Evolutionary conservation across 2,113 vertebrate species (phyloP).

Genomic region (Stigmatopora nigra): DNA sequence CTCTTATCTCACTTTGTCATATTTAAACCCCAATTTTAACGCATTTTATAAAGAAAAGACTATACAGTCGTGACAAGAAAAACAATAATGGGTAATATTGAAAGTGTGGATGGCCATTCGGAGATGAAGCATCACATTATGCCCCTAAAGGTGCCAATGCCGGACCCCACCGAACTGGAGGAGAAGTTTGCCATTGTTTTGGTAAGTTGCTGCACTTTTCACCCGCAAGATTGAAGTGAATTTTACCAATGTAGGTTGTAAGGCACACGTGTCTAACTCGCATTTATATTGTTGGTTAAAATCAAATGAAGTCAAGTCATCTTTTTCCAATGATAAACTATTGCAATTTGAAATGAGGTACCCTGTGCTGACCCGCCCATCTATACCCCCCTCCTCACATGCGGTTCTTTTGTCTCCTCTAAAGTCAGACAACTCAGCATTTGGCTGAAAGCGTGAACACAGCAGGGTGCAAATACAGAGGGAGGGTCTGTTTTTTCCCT

Average conservation of each 20-base stretch:
- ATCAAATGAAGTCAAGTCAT: not conserved
- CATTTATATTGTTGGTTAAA: not conserved
- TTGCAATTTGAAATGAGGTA: slow-evolving; percentile 23
- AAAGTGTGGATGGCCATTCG: slow-evolving; percentile 80
- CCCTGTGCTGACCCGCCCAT: slow-evolving; percentile 47
- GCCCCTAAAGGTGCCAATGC: slow-evolving; percentile 91
- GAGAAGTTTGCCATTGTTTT: slow-evolving; percentile 91
- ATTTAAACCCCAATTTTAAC: slow-evolving; percentile 3
- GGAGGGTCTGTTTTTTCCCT: not conserved
- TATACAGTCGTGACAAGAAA: slow-evolving; percentile 2
- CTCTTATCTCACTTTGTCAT: slow-evolving; percentile 3
- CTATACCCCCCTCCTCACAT: slow-evolving; percentile 25
- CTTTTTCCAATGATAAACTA: slow-evolving; percentile 22
- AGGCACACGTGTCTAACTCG: not conserved
- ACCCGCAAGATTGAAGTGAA: not conserved
- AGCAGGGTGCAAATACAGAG: slow-evolving; percentile 20
- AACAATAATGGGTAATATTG: slow-evolving; percentile 83
- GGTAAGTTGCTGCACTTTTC: slow-evolving; percentile 69
- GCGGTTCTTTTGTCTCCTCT: slow-evolving; percentile 65
- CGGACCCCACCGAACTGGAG: slow-evolving; percentile 89
- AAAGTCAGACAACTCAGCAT: slow-evolving; percentile 57
- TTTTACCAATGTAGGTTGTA: not conserved
- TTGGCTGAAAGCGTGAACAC: slow-evolving; percentile 41
- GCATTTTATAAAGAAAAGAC: slow-evolving; percentile 15
- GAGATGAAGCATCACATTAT: slow-evolving; percentile 77